Conservation (phyloP, 1,140 invertebrate genomes). For the Hestina assimilis region DNA sequence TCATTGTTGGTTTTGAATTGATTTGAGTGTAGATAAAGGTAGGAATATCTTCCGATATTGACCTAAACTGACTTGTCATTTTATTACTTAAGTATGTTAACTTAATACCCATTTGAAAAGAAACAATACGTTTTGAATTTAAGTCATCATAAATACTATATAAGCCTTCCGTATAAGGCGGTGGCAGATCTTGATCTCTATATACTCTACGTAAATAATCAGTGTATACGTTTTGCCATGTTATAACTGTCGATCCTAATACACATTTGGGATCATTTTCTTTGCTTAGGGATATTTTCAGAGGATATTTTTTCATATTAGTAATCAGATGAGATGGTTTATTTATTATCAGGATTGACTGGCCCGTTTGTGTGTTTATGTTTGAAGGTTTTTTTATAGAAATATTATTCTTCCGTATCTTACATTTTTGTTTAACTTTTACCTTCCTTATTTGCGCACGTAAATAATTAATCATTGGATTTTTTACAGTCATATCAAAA, state of each 20-base stretch:
- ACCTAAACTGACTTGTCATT: constrained; percentile 23
- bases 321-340: constrained; percentile 35
- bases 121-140: constrained; percentile 41
- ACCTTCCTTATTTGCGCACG: constrained; percentile 16
- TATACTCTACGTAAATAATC: constrained; percentile 42
- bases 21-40: constrained; percentile 24
- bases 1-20: constrained; percentile 13
- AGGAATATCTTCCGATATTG: constrained; percentile 20
- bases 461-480: constrained; percentile 27
- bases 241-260: constrained; percentile 41
- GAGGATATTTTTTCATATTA: constrained; percentile 47
- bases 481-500: constrained; percentile 47
- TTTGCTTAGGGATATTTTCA: constrained; percentile 48
- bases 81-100: constrained; percentile 34
- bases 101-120: constrained; percentile 46
- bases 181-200: constrained; percentile 12
- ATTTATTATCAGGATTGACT: constrained; percentile 43
- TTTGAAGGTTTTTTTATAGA: constrained; percentile 5
- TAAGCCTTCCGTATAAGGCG: constrained; percentile 28
- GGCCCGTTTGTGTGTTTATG: constrained; percentile 21
- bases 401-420: constrained; percentile 18
- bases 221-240: constrained; percentile 43
- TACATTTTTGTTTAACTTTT: constrained; percentile 34
- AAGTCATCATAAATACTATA: constrained; percentile 46
- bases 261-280: constrained; percentile 30